Percentiles rank a stretch among this genome's conserved stretches.
phyloP scores from a whole-genome alignment of 2,888 invertebrate species.

The Ornithoptera priamus region DNA sequence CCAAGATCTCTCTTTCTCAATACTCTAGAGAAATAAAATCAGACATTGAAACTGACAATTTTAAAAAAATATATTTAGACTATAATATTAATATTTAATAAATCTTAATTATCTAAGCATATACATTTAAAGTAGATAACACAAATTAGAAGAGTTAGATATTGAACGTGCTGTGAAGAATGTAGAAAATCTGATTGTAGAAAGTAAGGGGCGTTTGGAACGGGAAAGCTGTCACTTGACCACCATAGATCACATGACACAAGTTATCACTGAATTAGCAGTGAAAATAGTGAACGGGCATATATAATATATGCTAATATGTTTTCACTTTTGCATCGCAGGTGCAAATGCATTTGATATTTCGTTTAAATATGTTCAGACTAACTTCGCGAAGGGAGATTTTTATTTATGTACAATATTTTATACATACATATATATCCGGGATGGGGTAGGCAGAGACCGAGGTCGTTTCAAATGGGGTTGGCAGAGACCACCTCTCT shows the following conservation, averaged over 20 bases:
- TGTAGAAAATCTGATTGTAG: conserved; percentile 11
- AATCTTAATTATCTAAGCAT: neutral
- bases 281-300: conserved; percentile 6
- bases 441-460: no score
- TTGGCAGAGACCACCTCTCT: no score
- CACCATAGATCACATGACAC: conserved; percentile 5
- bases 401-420: no score
- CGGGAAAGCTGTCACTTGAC: conserved; percentile 20
- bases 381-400: neutral
- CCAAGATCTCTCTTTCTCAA: no score
- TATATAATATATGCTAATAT: conserved; percentile 13
- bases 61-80: no score
- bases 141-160: conserved; percentile 11
- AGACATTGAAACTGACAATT: no score
- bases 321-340: conserved; percentile 11
- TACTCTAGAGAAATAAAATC: no score
- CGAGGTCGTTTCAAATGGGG: no score
- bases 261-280: conserved; percentile 20
- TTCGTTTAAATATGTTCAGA: neutral
- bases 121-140: neutral
- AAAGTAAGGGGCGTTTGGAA: conserved; percentile 14
- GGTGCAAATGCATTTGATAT: neutral
- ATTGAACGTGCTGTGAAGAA: conserved; percentile 13
- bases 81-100: no score
- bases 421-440: no score